Evolutionary conservation across 2,888 invertebrate genomes (phyloP).

Genomic region (Cephus runcator): DNA sequence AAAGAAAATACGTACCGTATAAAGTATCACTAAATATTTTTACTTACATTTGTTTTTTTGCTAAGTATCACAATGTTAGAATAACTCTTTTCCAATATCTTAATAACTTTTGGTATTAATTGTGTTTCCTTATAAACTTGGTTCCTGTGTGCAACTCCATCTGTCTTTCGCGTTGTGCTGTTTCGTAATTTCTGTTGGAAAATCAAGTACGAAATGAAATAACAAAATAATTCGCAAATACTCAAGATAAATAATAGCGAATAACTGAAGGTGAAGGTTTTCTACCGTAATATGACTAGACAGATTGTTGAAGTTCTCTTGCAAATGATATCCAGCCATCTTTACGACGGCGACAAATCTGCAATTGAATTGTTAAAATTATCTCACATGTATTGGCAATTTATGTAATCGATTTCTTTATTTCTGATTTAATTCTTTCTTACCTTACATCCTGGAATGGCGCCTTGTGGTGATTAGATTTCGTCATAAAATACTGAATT

Average conservation of each 20-base stretch:
- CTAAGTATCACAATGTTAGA: slow-evolving; percentile 71
- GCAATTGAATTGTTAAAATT: slow-evolving; percentile 20
- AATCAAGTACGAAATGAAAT: neutral
- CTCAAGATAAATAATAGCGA: neutral
- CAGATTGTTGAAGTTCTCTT: slow-evolving; percentile 69
- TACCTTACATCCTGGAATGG: slow-evolving; percentile 69
- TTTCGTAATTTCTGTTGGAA: slow-evolving; percentile 25
- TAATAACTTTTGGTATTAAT: slow-evolving; percentile 73
- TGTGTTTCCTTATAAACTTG: slow-evolving; percentile 73
- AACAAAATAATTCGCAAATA: neutral
- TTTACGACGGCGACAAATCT: slow-evolving; percentile 71
- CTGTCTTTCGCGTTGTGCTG: slow-evolving; percentile 59
- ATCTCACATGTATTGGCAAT: neutral
- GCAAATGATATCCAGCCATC: slow-evolving; percentile 71
- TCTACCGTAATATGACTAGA: slow-evolving; percentile 70
- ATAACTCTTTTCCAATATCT: slow-evolving; percentile 74
- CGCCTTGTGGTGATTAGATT: slow-evolving; percentile 66
- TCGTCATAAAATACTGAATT: slow-evolving; percentile 71
- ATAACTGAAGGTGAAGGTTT: neutral
- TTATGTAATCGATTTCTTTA: neutral
- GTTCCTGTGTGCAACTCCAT: slow-evolving; percentile 64
- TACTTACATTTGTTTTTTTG: slow-evolving; percentile 70
- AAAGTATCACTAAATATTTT: slow-evolving; percentile 9
- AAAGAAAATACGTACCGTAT: neutral
- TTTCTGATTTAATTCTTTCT: slow-evolving; percentile 34